A percentile compares a stretch with the other conserved stretches of the same genome.
Conservation (phyloP, 2,797 vertebrate genomes). For the Hylomyscus alleni region DNA sequence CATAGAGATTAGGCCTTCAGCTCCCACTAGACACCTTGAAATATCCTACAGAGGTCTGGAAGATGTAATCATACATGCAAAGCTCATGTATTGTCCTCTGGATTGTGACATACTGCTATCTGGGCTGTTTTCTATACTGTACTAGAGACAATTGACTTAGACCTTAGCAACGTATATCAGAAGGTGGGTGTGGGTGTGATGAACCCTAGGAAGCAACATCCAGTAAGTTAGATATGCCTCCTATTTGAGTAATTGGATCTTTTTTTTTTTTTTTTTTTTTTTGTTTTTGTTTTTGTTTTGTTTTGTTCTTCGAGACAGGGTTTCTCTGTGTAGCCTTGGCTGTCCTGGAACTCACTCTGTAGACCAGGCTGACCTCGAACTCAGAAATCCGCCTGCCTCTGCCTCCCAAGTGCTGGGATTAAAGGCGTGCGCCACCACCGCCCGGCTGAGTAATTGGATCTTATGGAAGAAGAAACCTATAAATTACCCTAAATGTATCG, state of each 20-base stretch:
- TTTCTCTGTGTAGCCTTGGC: no score
- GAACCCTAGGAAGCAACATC: background rate
- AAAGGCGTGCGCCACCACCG: no score
- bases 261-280: no score
- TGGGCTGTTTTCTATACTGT: background rate
- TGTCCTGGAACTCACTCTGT: no score
- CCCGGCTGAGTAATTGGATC: background rate
- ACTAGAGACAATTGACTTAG: background rate
- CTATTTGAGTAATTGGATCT: background rate
- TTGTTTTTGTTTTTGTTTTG: no score
- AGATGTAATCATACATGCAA: background rate
- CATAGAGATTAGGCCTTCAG: background rate
- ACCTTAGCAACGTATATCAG: background rate
- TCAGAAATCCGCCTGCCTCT: no score
- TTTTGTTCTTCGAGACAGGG: no score
- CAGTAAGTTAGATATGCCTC: background rate
- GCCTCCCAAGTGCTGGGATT: no score
- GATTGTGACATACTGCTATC: background rate
- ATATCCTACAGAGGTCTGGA: background rate
- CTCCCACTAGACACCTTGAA: background rate
- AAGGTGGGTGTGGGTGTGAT: background rate
- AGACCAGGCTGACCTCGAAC: no score
- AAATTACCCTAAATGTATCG: background rate
- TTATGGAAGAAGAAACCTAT: background rate
- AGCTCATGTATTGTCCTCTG: background rate